Evolutionary conservation across 2,888 invertebrate species (phyloP).

Genomic region (Cybosia mesomella): DNA sequence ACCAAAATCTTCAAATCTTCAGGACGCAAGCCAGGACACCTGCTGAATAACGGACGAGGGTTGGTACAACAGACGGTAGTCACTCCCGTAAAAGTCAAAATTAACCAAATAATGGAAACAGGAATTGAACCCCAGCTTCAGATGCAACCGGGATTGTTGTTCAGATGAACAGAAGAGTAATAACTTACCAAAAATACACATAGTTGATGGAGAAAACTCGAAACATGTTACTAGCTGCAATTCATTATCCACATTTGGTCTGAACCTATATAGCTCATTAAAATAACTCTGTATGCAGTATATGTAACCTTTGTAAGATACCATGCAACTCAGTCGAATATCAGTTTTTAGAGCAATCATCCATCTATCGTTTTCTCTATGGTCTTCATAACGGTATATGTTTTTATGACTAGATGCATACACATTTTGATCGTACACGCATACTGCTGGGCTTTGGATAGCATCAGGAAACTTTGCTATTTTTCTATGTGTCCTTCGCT

Average conservation of each 20-base stretch:
- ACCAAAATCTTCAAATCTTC: too few species aligned
- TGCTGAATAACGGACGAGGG: too few species aligned
- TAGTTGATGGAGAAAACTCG: slow-evolving; percentile 63
- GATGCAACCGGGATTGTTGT: too few species aligned
- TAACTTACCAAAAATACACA: slow-evolving; percentile 71
- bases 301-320: slow-evolving; percentile 70
- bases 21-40: too few species aligned
- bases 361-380: slow-evolving; percentile 63
- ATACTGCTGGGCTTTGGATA: slow-evolving; percentile 75
- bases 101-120: too few species aligned
- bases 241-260: slow-evolving; percentile 60
- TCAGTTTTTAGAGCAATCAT: slow-evolving; percentile 54
- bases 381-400: slow-evolving; percentile 69
- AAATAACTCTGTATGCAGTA: slow-evolving; percentile 76
- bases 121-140: too few species aligned
- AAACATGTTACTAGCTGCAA: slow-evolving; percentile 62
- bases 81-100: background rate
- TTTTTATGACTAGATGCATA: slow-evolving; percentile 70
- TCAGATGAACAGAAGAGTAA: background rate
- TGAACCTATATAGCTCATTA: slow-evolving; percentile 68
- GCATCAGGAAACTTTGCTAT: slow-evolving; percentile 72
- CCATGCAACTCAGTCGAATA: slow-evolving; percentile 64
- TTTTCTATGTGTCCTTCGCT: slow-evolving; percentile 61
- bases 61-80: too few species aligned
- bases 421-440: slow-evolving; percentile 64